Percentiles rank a stretch among this genome's conserved stretches.
Conservation (phyloP, 1,140 invertebrate genomes). For the Polyergus mexicanus region DNA sequence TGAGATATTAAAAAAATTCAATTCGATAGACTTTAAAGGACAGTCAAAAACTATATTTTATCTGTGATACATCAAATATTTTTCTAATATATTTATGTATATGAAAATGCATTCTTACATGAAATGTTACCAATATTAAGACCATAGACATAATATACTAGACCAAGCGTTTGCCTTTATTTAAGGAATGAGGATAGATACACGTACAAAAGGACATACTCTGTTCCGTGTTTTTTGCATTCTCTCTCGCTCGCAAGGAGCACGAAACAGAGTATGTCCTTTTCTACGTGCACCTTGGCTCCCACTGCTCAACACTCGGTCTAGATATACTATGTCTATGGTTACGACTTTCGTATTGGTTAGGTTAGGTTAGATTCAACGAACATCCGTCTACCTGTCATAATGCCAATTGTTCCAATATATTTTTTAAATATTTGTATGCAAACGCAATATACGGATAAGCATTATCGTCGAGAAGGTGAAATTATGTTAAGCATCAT, state of each 20-base stretch:
- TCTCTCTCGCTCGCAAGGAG: no score
- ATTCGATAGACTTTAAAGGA: not conserved
- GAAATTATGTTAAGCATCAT: slow-evolving; percentile 5
- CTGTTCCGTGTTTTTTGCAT: no score
- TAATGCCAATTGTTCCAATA: not conserved
- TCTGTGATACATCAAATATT: not conserved
- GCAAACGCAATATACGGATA: not conserved
- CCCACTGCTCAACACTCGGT: no score
- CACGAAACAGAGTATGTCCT: no score
- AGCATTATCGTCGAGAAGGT: not conserved
- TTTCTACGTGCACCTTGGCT: no score
- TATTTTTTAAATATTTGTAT: not conserved
- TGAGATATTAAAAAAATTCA: not conserved
- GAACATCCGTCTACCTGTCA: slow-evolving; percentile 13
- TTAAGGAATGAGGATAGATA: no score
- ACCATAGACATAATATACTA: no score
- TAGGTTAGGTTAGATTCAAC: no score
- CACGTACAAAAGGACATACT: no score
- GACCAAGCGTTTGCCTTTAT: no score
- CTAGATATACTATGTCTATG: no score
- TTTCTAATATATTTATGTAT: not conserved
- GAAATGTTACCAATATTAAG: not conserved
- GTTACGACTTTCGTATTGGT: no score
- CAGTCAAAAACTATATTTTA: not conserved
- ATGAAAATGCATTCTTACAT: slow-evolving; percentile 85